phyloP scores from a whole-genome alignment of 2,797 vertebrate genomes.

The Forpus xanthops region DNA sequence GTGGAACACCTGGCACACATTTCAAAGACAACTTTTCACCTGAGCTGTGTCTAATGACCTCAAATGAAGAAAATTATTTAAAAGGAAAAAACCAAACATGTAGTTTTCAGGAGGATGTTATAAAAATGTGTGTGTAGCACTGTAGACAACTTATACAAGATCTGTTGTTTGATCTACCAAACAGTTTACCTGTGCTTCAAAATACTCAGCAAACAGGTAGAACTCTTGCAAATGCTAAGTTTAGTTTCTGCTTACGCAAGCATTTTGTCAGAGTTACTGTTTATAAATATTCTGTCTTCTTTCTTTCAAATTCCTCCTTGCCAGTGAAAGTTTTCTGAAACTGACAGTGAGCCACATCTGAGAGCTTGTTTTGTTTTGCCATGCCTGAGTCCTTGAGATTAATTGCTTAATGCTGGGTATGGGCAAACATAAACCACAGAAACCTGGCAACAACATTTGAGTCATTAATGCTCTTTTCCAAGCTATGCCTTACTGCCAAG shows the following conservation, averaged over 20 bases:
- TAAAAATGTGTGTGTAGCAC: not conserved
- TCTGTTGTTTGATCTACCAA: not conserved
- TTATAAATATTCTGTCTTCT: not conserved
- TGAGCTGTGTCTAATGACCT: not conserved
- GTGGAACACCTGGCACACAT: not conserved
- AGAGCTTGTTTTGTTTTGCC: constrained; percentile 19
- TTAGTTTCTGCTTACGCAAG: not conserved
- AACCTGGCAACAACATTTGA: constrained; percentile 18
- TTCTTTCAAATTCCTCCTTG: not conserved
- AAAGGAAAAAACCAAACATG: not conserved
- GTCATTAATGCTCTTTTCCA: not conserved
- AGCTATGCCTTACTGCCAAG: not conserved
- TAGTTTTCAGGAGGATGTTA: not conserved
- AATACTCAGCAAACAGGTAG: not conserved
- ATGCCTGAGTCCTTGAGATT: not conserved
- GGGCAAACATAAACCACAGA: constrained; percentile 40
- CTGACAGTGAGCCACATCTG: constrained; percentile 37
- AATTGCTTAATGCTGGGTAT: constrained; percentile 27
- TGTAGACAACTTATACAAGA: not conserved
- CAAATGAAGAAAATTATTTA: not conserved
- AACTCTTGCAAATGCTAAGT: not conserved
- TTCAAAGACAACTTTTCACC: not conserved
- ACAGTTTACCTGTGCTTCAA: not conserved
- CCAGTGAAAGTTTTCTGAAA: not conserved
- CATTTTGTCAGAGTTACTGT: not conserved